Conservation (phyloP, 2,113 vertebrate species). For the Entomyzon cyanotis region DNA sequence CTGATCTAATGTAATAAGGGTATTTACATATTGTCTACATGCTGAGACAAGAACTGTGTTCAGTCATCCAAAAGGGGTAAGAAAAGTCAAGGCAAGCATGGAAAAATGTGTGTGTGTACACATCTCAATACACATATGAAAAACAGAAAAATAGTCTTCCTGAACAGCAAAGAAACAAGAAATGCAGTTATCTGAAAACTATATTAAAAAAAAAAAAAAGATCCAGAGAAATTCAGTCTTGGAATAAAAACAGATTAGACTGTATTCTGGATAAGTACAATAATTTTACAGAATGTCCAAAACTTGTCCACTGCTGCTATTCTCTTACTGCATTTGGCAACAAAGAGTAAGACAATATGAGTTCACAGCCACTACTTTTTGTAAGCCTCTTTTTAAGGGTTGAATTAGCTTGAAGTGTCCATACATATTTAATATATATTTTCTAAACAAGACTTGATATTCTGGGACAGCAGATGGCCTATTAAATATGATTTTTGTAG, state of each 20-base stretch:
- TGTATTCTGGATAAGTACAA: not conserved
- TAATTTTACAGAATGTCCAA: not conserved
- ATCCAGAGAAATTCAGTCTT: not conserved
- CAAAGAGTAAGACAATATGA: not conserved
- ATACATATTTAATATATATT: not conserved
- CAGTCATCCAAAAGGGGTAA: slow-evolving; percentile 39
- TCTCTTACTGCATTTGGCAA: not conserved
- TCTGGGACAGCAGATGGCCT: not conserved
- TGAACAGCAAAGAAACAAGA: not conserved
- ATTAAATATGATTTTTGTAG: not conserved
- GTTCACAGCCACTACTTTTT: not conserved
- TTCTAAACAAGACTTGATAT: not conserved
- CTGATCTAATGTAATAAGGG: not conserved
- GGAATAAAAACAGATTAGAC: not conserved
- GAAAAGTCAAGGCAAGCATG: slow-evolving; percentile 14
- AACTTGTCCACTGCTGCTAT: not conserved
- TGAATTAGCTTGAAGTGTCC: not conserved
- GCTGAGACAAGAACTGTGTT: slow-evolving; percentile 9
- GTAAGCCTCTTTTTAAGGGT: not conserved
- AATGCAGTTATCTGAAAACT: not conserved
- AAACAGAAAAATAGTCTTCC: not conserved
- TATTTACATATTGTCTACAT: slow-evolving; percentile 6
- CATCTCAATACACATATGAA: not conserved
- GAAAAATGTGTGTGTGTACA: not conserved
- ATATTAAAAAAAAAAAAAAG: not conserved